Evolutionary conservation across 2,888 invertebrate genomes (phyloP), one percentile per base, ranked within the genome.

Genomic region (Calephelis perditalis): DNA sequence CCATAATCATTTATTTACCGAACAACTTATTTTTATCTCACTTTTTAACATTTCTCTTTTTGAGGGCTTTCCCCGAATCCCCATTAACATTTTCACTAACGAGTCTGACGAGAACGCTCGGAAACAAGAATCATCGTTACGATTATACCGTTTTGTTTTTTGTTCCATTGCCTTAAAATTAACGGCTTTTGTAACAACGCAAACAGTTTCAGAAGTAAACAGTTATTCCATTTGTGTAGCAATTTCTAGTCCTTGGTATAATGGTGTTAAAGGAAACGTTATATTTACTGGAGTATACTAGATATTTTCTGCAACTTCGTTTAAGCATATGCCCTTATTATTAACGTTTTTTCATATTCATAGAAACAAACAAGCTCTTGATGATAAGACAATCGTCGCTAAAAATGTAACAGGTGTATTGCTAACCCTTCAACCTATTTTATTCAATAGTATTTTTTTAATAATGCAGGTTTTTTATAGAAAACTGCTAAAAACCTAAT

Each of bases 51-150:
- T 52, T 52, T 52, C 26, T 26, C 35, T 52, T 52, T 52, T 35
- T 26, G 11, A 52, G 10, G 35, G 10, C 26, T 52, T 52, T 52
- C 26, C 49, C 5, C 49, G 49, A 52, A 52, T 35, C 52, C 52
- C 52, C 26, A 52, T 52, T 52, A 52, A 35, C 52, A 35, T 52
- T 52, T 52, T 52, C 35, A 26, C 52, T 52, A 35, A 52, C 52
- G 52, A 52, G 7, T 52, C 26, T 52, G 26, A 52, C 52, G 35
- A 52, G 52, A 52, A 26, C 49, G 15, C 35, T 12, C 9, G 9
- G 26, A 10, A 49, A 26, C 26, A 26, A 26, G 26, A 49, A 10
- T 26, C 49, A 49, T 49, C 26, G 8, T 49, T 49, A 49, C 15
- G 11, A 52, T 35, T 52, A 52, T 52, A 26, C 10, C 10, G 52